These are phyloP conservation scores for Rhegmatorhina hoffmannsi DNA, from an alignment of 2,113 vertebrate species.

Conservation along the genomic window DNA sequence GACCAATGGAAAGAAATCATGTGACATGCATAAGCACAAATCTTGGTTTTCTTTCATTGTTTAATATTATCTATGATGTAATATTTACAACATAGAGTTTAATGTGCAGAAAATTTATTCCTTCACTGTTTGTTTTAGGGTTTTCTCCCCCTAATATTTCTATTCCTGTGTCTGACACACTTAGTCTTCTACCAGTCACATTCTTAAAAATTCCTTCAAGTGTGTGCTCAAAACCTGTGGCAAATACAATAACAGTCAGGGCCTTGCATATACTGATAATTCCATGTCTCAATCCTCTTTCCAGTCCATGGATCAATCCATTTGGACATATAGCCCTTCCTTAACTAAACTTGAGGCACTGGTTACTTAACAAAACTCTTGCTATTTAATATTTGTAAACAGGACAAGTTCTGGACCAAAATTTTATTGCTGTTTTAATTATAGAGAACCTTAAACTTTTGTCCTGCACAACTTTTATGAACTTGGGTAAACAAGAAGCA, in stretches of 20 bases:
- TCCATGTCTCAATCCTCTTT: background rate
- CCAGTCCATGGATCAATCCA: background rate
- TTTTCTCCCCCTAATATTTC: background rate
- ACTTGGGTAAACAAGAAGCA: background rate
- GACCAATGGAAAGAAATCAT: background rate
- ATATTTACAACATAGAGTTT: background rate
- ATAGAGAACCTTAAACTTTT: background rate
- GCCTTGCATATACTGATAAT: background rate
- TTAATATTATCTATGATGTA: background rate
- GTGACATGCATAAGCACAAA: background rate
- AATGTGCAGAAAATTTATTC: background rate
- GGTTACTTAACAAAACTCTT: background rate
- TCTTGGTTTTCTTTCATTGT: background rate
- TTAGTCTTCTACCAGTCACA: background rate
- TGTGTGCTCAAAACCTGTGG: background rate
- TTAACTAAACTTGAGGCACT: background rate
- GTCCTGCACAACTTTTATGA: background rate
- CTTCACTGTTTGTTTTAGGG: background rate
- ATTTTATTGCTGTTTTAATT: background rate
- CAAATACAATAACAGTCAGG: background rate
- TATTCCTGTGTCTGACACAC: background rate
- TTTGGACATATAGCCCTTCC: background rate
- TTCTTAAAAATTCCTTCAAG: background rate
- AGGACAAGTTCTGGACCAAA: background rate
- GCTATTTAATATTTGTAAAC: background rate